Conservation (phyloP, 2,797 vertebrate genomes). For the Chlorospingus flavigularis region DNA sequence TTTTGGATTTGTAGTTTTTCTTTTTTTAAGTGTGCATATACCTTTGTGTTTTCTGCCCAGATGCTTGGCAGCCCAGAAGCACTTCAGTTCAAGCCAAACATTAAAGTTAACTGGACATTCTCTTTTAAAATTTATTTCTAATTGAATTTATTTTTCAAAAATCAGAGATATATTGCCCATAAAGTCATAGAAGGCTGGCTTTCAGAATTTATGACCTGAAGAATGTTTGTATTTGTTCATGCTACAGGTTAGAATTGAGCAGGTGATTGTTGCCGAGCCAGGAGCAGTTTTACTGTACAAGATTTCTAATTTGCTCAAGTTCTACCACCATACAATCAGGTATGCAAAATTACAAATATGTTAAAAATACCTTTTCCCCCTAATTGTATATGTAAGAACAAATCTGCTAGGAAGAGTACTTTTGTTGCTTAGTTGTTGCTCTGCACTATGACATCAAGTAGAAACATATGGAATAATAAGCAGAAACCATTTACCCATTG, state of each 20-base stretch:
- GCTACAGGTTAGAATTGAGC: slow-evolving; percentile 92
- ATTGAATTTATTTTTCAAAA: not conserved
- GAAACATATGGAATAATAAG: not conserved
- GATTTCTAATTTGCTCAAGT: slow-evolving; percentile 97
- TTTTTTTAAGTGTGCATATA: not conserved
- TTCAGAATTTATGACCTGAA: not conserved
- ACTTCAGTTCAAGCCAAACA: not conserved
- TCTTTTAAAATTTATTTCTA: not conserved
- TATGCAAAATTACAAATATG: slow-evolving; percentile 51
- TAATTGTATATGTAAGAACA: not conserved
- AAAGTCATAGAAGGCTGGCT: not conserved
- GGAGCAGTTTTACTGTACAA: slow-evolving; percentile 96
- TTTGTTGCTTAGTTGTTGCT: not conserved
- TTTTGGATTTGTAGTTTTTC: not conserved
- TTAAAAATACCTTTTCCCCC: not conserved
- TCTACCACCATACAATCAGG: slow-evolving; percentile 98
- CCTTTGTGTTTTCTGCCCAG: not conserved
- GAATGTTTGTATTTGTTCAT: not conserved
- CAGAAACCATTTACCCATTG: not conserved
- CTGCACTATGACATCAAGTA: not conserved
- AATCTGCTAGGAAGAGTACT: not conserved
- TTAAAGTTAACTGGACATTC: not conserved
- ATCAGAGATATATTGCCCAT: not conserved
- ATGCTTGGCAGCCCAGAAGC: not conserved
- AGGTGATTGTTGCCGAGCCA: slow-evolving; percentile 95